Conservation (phyloP, 2,797 vertebrate genomes). For the Enteromius trimaculatus region DNA sequence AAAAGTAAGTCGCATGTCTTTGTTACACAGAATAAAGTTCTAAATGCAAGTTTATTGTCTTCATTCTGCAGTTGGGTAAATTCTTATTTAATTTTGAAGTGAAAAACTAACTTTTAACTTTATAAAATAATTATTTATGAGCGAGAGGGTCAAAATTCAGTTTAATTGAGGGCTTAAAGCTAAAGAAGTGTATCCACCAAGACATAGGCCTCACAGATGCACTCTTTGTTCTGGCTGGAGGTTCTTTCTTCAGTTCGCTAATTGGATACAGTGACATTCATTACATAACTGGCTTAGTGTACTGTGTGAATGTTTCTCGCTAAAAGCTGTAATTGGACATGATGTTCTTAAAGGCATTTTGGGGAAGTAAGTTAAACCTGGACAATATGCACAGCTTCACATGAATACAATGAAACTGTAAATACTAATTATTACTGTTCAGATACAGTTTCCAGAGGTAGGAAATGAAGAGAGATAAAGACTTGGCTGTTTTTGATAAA, state of each 20-base stretch:
- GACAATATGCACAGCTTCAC: neutral
- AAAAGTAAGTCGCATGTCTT: neutral
- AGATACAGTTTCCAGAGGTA: neutral
- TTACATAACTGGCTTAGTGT: conserved; percentile 59
- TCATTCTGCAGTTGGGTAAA: neutral
- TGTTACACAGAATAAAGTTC: neutral
- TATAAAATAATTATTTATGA: conserved; percentile 12
- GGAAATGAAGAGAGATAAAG: neutral
- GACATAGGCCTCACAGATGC: conserved; percentile 47
- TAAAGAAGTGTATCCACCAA: neutral
- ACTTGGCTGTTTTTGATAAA: neutral
- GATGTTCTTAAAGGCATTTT: conserved; percentile 47
- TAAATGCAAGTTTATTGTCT: neutral
- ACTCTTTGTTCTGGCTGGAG: conserved; percentile 52
- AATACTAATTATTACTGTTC: too few species aligned
- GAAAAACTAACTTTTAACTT: neutral
- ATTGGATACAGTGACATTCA: conserved; percentile 53
- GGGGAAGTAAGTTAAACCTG: neutral
- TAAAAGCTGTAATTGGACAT: conserved; percentile 52
- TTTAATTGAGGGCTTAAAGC: conserved; percentile 28
- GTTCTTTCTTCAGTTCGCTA: conserved; percentile 44
- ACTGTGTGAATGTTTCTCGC: conserved; percentile 31
- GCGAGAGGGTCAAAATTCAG: neutral
- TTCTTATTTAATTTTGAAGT: neutral
- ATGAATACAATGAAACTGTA: neutral